Evolutionary conservation across 1,140 invertebrate species (phyloP).

Genomic region (Apis mellifera): DNA sequence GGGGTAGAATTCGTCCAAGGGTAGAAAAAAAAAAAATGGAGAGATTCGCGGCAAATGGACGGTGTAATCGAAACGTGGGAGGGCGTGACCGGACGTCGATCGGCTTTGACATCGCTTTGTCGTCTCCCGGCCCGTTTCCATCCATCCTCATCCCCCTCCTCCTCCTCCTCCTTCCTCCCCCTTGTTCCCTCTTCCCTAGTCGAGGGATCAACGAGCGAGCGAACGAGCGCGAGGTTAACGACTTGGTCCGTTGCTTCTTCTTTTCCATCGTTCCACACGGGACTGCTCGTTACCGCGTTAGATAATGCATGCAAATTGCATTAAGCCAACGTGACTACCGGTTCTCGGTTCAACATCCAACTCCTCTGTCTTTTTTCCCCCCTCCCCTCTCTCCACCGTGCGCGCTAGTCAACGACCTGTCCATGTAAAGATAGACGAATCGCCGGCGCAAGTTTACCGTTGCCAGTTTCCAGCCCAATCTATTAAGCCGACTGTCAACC

Average conservation of each 20-base stretch:
- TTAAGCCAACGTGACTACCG: constrained; percentile 67
- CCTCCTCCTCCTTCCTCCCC: not conserved
- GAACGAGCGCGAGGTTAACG: constrained; percentile 41
- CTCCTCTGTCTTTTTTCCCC: not conserved
- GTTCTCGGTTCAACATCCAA: constrained; percentile 52
- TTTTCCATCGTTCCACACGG: constrained; percentile 26
- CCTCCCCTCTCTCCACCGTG: not conserved
- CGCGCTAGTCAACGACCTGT: constrained; percentile 53
- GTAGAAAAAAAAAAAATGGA: not conserved
- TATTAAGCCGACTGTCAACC: constrained; percentile 30
- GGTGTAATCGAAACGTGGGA: not conserved
- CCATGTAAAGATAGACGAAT: constrained; percentile 64
- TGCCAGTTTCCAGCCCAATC: constrained; percentile 24
- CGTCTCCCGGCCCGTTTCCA: not conserved
- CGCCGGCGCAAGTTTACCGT: constrained; percentile 33
- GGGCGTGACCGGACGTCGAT: constrained; percentile 29
- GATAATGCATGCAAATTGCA: constrained; percentile 76
- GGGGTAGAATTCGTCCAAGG: not conserved
- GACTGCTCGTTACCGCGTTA: constrained; percentile 68
- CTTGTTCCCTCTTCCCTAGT: not conserved
- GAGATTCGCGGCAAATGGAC: not conserved
- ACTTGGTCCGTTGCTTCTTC: constrained; percentile 33
- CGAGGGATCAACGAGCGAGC: constrained; percentile 10
- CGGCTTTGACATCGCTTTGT: constrained; percentile 6
- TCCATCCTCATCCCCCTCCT: not conserved